Base-by-base conservation (phyloP, 2,113 vertebrate genomes). In the Python bivittatus region DNA sequence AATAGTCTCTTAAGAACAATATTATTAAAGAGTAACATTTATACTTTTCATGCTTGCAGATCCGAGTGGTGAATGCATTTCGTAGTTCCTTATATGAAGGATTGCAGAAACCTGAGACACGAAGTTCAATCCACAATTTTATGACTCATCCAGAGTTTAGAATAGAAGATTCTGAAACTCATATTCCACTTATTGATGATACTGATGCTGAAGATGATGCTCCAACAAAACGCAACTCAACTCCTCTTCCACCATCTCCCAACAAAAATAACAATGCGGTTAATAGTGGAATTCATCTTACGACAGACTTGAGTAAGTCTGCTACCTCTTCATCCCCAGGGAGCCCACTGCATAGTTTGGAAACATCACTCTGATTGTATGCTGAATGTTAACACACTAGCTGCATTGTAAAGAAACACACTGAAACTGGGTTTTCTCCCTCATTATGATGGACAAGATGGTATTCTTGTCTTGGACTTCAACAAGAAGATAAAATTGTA, bases 51-150 rank as follows among this genome's bases (percentile, higher is more conserved):
- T 93, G 84, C 96, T 96, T 95, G 79, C 98, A 99, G 99, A 99
- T 99, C 98, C 99, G 99, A 98, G 99, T 99, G 98, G 99, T 99
- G 99, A 99, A 99, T 98, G 99, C 99, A 98, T 99, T 99, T 99
- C 99, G 99, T 99, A 99, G 99, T 98, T 99, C 99, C 97, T 98
- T 99, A 97, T 99, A 99, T 92, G 99, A 99, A 98, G 99, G 99
- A 96, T 97, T 99, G 96, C 98, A 99, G 98, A 99, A 99, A 96
- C 99, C 99, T 13, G 99, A 99, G 98, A 98, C 99, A 92, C 98
- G 99, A 97, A 98, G 98, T 96, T 99, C 99, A 7, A 99, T 99
- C 98, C 99, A 99, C 98, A 99, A 99, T 97, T 99, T 99, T 98
- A 99, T 99, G 99, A 99, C 98, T 91, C 99, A 99, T 97, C 99